Percentiles rank a stretch among this genome's conserved stretches.
Conservation (phyloP, 1,140 invertebrate species). For the Drosophila ambigua region DNA sequence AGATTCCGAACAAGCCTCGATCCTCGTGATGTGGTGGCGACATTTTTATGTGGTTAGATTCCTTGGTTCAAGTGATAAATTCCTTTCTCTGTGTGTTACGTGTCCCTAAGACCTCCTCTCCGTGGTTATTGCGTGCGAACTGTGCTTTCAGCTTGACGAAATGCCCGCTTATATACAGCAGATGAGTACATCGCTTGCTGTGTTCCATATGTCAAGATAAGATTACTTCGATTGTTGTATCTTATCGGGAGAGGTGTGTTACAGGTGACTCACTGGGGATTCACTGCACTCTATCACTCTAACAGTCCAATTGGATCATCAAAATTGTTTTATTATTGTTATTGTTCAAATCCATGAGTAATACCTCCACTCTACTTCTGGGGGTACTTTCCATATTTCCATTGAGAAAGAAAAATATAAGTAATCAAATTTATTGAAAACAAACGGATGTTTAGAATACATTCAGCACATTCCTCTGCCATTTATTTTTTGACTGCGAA, state of each 20-base stretch:
- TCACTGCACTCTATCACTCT: constrained; percentile 22
- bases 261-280: constrained; percentile 23
- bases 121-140: constrained; percentile 33
- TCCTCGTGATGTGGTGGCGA: constrained; percentile 61
- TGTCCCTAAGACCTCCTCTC: constrained; percentile 39
- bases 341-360: constrained; percentile 14
- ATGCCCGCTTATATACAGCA: constrained; percentile 54
- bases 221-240: constrained; percentile 38
- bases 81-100: background rate
- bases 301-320: constrained; percentile 37
- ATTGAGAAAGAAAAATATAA: constrained; percentile 24
- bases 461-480: constrained; percentile 15
- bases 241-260: constrained; percentile 46
- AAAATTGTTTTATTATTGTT: constrained; percentile 14
- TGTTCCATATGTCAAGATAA: constrained; percentile 32
- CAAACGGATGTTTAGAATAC: no score
- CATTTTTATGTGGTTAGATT: constrained; percentile 31
- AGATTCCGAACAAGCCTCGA: constrained; percentile 62
- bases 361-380: background rate
- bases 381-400: constrained; percentile 13
- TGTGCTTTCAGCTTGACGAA: constrained; percentile 25
- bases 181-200: background rate
- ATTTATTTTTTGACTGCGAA: constrained; percentile 32
- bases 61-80: constrained; percentile 4
- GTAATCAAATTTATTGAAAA: constrained; percentile 8